Evolutionary conservation across 2,888 invertebrate species (phyloP).

Genomic region (Tenthredo livida): DNA sequence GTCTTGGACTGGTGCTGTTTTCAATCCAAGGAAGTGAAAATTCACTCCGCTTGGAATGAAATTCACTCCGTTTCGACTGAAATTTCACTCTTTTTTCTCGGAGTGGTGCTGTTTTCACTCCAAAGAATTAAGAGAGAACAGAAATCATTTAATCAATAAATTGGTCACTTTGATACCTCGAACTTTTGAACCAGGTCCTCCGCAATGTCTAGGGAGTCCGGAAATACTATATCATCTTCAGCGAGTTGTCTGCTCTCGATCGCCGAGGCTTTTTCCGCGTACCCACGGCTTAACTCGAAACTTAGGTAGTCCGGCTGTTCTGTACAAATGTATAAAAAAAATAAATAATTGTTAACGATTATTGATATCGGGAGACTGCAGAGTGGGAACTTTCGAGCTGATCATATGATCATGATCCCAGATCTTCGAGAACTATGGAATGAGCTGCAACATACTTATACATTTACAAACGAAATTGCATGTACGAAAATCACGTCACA

Average conservation of each 20-base stretch:
- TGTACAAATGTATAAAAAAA: conserved; percentile 38
- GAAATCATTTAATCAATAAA: not conserved
- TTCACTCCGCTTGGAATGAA: no score
- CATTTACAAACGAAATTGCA: not conserved
- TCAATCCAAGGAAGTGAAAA: no score
- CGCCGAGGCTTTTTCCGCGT: conserved; percentile 56
- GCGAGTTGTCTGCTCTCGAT: conserved; percentile 53
- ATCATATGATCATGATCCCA: no score
- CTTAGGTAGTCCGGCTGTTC: conserved; percentile 62
- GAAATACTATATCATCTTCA: conserved; percentile 55
- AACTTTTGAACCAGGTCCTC: conserved; percentile 61
- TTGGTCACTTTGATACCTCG: conserved; percentile 56
- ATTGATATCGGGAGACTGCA: not conserved
- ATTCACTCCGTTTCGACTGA: no score
- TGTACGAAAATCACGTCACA: not conserved
- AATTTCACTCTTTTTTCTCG: no score
- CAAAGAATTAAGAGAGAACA: no score
- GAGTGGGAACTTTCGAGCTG: not conserved
- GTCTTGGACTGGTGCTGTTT: no score
- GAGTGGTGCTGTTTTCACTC: no score
- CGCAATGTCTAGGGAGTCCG: conserved; percentile 60
- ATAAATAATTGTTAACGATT: not conserved
- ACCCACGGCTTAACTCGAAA: conserved; percentile 62
- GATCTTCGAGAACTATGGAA: no score
- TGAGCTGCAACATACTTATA: not conserved